Percentiles rank a stretch among this genome's conserved stretches.
phyloP scores from a whole-genome alignment of 2,888 invertebrate genomes.

The Phortica magna region DNA sequence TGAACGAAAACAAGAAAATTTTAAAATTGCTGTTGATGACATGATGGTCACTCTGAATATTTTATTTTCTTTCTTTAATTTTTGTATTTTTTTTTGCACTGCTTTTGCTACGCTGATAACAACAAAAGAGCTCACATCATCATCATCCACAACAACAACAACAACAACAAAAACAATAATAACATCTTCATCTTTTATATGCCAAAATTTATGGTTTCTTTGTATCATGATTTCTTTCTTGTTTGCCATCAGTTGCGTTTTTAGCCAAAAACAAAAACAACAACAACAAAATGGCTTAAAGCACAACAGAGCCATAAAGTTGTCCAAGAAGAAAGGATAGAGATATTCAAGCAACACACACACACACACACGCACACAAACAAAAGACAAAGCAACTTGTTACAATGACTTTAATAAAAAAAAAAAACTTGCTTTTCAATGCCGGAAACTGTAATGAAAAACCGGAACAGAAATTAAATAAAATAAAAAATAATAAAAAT shows the following conservation, averaged over 20 bases:
- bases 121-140: conserved; percentile 1
- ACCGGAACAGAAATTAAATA: background rate
- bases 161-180: background rate
- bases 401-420: conserved; percentile 7
- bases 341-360: background rate
- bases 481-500: background rate
- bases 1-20: background rate
- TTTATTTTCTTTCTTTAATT: background rate
- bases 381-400: conserved; percentile 8
- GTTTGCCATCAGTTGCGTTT: too few species aligned
- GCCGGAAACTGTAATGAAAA: background rate
- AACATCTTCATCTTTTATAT: conserved; percentile 4
- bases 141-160: background rate
- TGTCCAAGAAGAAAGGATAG: conserved; percentile 29
- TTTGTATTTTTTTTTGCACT: background rate
- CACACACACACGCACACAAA: background rate
- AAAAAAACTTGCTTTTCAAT: background rate
- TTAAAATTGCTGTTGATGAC: background rate
- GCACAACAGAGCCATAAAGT: conserved; percentile 36
- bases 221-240: conserved; percentile 9
- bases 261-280: conserved; percentile 8
- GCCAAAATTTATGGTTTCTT: conserved; percentile 35
- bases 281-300: conserved; percentile 13
- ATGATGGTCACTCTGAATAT: background rate
- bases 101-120: conserved; percentile 15